Conservation (phyloP, 2,797 vertebrate genomes). For the Myripristis jacobus region DNA sequence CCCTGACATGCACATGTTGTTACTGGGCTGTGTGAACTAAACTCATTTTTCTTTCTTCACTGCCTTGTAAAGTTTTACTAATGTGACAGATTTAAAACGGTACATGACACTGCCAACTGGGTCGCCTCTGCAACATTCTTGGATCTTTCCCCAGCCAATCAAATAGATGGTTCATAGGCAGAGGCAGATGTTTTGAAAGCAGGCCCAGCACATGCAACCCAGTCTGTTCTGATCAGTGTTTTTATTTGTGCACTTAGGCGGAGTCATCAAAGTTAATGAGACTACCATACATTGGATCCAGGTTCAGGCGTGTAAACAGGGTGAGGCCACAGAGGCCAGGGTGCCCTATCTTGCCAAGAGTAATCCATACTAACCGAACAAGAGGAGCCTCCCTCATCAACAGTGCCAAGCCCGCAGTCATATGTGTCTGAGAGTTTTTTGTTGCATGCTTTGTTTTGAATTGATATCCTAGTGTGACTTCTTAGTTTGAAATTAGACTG, state of each 20-base stretch:
- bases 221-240: neutral
- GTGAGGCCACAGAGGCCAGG: neutral
- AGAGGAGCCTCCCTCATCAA: constrained; percentile 4
- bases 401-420: constrained; percentile 3
- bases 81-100: neutral
- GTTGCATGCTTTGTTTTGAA: neutral
- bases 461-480: neutral
- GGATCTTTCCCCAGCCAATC: neutral
- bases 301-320: constrained; percentile 9
- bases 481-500: neutral
- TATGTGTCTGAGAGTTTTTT: neutral
- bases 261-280: neutral
- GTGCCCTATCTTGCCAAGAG: neutral
- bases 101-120: neutral
- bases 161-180: neutral
- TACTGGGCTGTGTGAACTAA: constrained; percentile 2
- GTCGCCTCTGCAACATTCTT: neutral
- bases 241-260: neutral
- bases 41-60: neutral
- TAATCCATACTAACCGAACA: constrained; percentile 11
- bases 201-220: neutral
- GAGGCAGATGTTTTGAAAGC: neutral
- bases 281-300: constrained; percentile 1
- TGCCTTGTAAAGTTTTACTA: neutral
- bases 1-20: neutral